Evolutionary conservation across 1,140 invertebrate genomes (phyloP).

Genomic region (Neuroterus valhalla): DNA sequence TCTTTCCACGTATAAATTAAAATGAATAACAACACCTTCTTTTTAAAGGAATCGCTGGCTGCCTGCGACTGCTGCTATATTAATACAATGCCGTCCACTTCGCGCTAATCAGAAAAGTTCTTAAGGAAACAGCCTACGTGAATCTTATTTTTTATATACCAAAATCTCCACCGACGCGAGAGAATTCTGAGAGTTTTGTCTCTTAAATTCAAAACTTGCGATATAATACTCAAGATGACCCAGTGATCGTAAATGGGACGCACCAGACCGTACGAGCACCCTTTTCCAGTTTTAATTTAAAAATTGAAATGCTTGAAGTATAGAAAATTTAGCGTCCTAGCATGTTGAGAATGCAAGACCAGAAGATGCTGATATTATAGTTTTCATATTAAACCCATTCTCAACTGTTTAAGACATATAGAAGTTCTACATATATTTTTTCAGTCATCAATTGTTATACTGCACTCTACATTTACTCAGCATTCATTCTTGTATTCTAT

Average conservation of each 20-base stretch:
- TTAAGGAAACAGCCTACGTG: background rate
- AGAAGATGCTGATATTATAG: too few species aligned
- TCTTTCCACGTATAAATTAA: background rate
- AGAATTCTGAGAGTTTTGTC: background rate
- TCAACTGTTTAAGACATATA: too few species aligned
- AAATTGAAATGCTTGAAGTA: background rate
- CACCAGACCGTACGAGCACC: too few species aligned
- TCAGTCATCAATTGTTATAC: background rate
- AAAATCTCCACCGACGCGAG: background rate
- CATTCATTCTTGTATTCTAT: background rate
- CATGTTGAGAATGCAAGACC: too few species aligned
- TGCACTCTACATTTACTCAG: background rate
- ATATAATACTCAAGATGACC: background rate
- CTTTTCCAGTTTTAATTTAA: background rate
- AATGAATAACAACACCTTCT: slow-evolving; percentile 31
- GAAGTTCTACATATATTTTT: background rate
- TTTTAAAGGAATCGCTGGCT: slow-evolving; percentile 53
- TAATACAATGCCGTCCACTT: slow-evolving; percentile 70
- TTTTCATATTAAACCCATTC: too few species aligned
- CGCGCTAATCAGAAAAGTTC: slow-evolving; percentile 48
- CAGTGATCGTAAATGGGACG: too few species aligned
- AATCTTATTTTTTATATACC: background rate
- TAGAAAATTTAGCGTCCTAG: too few species aligned
- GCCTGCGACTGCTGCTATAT: slow-evolving; percentile 62
- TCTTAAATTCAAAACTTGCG: background rate